These are phyloP conservation scores for Schrankia costaestrigalis DNA, from an alignment of 2,888 invertebrate genomes.

Conservation along the genomic window DNA sequence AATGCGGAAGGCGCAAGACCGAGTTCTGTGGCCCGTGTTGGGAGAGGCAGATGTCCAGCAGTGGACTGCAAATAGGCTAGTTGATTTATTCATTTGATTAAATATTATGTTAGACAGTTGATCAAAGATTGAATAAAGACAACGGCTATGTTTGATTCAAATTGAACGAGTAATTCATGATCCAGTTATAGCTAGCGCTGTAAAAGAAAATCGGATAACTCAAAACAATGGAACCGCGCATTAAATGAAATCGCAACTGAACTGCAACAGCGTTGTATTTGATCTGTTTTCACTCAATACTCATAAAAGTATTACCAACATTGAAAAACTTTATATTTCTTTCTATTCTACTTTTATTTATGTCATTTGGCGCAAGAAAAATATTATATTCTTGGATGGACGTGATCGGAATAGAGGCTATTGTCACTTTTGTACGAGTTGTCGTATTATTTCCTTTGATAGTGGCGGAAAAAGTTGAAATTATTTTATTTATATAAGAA, in stretches of 20 bases:
- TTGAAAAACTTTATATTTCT: slow-evolving; percentile 13
- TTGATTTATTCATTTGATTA: no score
- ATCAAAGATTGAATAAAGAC: no score
- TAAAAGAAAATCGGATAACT: background rate
- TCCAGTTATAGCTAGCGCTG: background rate
- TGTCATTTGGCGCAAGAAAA: slow-evolving; percentile 5
- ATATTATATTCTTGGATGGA: slow-evolving; percentile 1
- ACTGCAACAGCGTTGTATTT: slow-evolving; percentile 18
- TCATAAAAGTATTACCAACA: slow-evolving; percentile 15
- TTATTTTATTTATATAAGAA: no score
- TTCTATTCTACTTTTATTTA: slow-evolving; percentile 1
- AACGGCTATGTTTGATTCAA: background rate
- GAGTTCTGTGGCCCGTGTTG: no score
- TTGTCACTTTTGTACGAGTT: background rate
- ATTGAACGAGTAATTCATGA: background rate
- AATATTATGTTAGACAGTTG: no score
- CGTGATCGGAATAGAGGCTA: slow-evolving; percentile 3
- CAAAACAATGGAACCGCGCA: slow-evolving; percentile 2
- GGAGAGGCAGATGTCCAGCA: no score
- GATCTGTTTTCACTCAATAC: slow-evolving; percentile 25
- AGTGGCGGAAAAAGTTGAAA: no score
- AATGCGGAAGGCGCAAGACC: no score
- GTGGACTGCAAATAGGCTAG: no score
- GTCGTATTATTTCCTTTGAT: background rate
- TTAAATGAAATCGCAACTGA: slow-evolving; percentile 15